Conservation (phyloP, 2,113 vertebrate genomes). For the Halcyon malimbica region DNA sequence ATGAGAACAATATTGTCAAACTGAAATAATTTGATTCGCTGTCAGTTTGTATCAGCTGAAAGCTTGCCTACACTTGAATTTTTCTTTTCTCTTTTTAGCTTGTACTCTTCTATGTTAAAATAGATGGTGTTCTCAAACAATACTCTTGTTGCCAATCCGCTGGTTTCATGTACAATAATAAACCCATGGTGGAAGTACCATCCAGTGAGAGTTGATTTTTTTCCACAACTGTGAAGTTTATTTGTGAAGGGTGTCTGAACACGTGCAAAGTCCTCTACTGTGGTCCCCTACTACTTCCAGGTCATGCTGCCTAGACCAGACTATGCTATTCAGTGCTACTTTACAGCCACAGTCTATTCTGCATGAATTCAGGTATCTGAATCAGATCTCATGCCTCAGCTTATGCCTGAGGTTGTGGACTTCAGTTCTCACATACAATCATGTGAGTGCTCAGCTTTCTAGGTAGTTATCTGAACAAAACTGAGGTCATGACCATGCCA, state of each 20-base stretch:
- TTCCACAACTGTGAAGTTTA: background rate
- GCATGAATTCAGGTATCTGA: background rate
- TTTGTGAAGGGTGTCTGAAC: background rate
- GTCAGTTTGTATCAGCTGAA: background rate
- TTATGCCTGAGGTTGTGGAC: background rate
- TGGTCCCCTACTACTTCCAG: background rate
- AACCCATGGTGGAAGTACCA: background rate
- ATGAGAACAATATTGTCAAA: background rate
- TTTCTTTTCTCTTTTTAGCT: background rate
- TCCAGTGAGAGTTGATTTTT: background rate
- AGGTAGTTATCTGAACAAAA: background rate
- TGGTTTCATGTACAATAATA: background rate
- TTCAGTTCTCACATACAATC: background rate
- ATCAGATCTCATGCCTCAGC: background rate
- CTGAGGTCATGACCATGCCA: background rate
- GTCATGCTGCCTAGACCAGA: background rate
- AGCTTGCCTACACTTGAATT: background rate
- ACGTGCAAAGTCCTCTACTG: background rate
- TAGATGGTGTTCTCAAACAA: background rate
- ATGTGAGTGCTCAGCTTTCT: background rate
- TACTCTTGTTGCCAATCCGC: background rate
- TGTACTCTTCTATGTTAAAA: background rate
- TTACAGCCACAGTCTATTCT: background rate
- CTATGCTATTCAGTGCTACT: background rate
- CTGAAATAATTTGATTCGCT: background rate